These are phyloP conservation scores for Plutella xylostella DNA, from an alignment of 2,888 invertebrate species.

Conservation along the genomic window DNA sequence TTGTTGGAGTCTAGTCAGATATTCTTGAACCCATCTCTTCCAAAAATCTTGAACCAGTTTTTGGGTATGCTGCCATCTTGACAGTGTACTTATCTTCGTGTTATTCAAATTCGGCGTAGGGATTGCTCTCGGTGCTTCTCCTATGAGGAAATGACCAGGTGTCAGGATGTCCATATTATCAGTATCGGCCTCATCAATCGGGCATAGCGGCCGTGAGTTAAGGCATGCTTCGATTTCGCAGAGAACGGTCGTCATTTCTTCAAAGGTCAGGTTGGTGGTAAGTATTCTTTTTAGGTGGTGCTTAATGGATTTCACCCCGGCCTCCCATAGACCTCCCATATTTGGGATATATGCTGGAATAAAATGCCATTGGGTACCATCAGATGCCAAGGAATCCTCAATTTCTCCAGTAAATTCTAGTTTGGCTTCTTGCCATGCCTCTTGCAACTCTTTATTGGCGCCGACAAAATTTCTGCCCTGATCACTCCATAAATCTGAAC, in stretches of 20 bases:
- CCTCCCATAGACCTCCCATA: too few species aligned
- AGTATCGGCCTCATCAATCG: neutral
- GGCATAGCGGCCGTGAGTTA: neutral
- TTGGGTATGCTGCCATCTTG: neutral
- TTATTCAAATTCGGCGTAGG: neutral
- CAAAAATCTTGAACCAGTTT: neutral
- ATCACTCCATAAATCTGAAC: too few species aligned
- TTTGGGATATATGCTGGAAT: too few species aligned
- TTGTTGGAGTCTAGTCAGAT: constrained; percentile 13
- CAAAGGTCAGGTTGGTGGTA: constrained; percentile 9
- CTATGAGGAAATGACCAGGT: neutral
- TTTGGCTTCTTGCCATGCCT: too few species aligned
- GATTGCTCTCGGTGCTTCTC: neutral
- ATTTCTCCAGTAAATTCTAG: too few species aligned
- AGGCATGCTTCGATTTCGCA: constrained; percentile 9
- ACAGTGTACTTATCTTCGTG: neutral
- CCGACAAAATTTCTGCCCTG: too few species aligned
- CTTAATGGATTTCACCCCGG: constrained; percentile 19
- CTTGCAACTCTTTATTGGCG: too few species aligned
- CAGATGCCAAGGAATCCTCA: too few species aligned
- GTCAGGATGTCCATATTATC: neutral
- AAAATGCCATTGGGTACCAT: constrained; percentile 11
- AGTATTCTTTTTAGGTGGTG: constrained; percentile 8
- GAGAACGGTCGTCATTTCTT: constrained; percentile 10
- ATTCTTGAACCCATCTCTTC: neutral